Conservation (phyloP, 2,888 invertebrate genomes). For the Camponotus fellah region DNA sequence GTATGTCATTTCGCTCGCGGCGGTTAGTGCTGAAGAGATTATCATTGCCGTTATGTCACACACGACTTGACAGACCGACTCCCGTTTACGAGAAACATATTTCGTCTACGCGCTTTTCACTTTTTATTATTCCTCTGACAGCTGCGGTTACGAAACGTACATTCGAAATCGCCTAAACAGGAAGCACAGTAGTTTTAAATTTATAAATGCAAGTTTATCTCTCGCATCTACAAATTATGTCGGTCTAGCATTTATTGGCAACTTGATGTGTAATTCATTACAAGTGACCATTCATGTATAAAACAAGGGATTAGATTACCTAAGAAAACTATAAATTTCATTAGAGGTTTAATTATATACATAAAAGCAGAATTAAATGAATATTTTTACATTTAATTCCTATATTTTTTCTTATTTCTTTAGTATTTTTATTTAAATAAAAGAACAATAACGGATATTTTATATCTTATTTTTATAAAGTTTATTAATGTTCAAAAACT, state of each 20-base stretch:
- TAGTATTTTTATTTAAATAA: not conserved
- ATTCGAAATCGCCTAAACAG: slow-evolving; percentile 15
- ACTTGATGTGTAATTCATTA: slow-evolving; percentile 19
- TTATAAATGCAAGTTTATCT: slow-evolving; percentile 29
- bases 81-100: slow-evolving; percentile 58
- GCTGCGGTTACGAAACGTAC: not conserved
- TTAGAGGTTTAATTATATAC: not conserved
- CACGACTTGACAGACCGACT: slow-evolving; percentile 57
- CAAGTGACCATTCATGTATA: not conserved
- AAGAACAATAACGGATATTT: not conserved
- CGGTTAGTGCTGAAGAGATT: slow-evolving; percentile 58
- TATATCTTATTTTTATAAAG: not conserved
- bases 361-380: not conserved
- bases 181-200: slow-evolving; percentile 20
- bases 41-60: slow-evolving; percentile 66
- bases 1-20: slow-evolving; percentile 55
- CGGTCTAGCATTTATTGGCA: slow-evolving; percentile 24
- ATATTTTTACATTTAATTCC: not conserved
- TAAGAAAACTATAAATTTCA: slow-evolving; percentile 11
- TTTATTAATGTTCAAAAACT: not conserved
- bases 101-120: slow-evolving; percentile 64
- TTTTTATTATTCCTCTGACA: slow-evolving; percentile 59
- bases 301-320: not conserved
- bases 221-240: not conserved
- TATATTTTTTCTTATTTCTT: not conserved